Base-by-base conservation (phyloP, 2,113 vertebrate genomes). In the Anoplopoma fimbria region DNA sequence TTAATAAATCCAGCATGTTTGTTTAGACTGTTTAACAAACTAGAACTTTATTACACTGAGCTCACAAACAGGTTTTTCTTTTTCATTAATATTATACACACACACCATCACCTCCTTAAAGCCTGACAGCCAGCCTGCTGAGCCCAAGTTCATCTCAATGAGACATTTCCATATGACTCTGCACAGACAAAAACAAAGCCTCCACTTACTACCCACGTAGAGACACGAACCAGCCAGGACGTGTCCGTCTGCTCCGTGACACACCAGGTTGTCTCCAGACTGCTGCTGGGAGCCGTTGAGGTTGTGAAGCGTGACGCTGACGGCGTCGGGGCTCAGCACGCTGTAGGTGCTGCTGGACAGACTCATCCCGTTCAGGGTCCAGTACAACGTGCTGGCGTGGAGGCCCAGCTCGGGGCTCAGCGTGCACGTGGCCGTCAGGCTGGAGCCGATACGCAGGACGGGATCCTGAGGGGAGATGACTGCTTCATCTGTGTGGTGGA, bases 221-320 rank as follows among this genome's bases (percentile, higher is more conserved):
- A 99, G 95, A 91, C 97, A 99, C 51, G 97, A 97, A 9, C 97
- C 98, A 0, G 97, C 97, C 93, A 98, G 81, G 91, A 99, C 96
- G 87, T 94, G 95, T 1, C 97, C 97, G 0, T 97, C 96, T 0
- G 86, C 93, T 83, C 95, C 93, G 67, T 98, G 98, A 45, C 97
- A 98, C 94, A 99, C 96, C 23, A 99, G 95, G 92, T 99, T 99
- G 95, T 98, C 97, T 78, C 97, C 98, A 0, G 97, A 98, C 88
- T 96, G 97, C 92, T 99, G 98, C 93, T 92, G 94, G 86, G 98
- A 98, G 86, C 97, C 97, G 14, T 96, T 97, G 90, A 99, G 96
- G 84, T 72, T 90, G 73, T 94, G 92, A 7, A 99, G 89, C 57
- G 94, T 96, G 72, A 99, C 93, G 5, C 95, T 93, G 81, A 97